Evolutionary conservation across 2,113 vertebrate species (phyloP), one percentile per base, ranked within the genome.

Genomic region (Cinclus mexicanus): DNA sequence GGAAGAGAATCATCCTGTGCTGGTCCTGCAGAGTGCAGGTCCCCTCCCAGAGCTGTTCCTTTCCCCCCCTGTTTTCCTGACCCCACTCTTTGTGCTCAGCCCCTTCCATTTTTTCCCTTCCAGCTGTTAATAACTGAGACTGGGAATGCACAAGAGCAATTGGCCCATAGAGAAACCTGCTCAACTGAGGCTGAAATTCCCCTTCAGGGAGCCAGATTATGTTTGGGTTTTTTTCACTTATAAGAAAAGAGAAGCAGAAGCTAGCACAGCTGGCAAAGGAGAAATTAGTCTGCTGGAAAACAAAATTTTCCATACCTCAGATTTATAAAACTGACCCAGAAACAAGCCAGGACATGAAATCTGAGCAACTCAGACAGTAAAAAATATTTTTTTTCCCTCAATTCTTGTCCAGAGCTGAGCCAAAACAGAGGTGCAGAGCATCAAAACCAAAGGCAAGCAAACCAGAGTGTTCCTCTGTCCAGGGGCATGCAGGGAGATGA

Each of bases 181-280:
- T 74, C 55, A 74, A 74, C 37, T 59, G 63, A 86, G 55, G 67
- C 39, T 92, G 47, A 90, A 95, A 57, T 95, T 94, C 91, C 87
- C 87, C 59, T 91, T 83, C n/a, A 56, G 46, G 17, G 42, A 94
- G 78, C 71, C 82, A 91, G 75, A 31, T 53, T 6, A n/a, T 26
- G 12, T n/a, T 50, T n/a, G 55, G 22, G 13, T 2, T 44, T 74
- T 52, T 78, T 67, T 75, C 78, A 56, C 42, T 97, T 96, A 94
- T 77, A 95, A 95, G 95, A 95, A 91, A 80, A 29, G 33, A 77
- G 55, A 94, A 70, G 74, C 52, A 87, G 89, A 82, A 91, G 75
- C 68, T 84, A 95, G 71, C 57, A 22, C 67, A 87, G 44, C 84
- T 94, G 83, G 83, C 81, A 87, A 71, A 56, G 49, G 8, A 90